phyloP scores from a whole-genome alignment of 1,140 invertebrate genomes.

The Arion vulgaris region DNA sequence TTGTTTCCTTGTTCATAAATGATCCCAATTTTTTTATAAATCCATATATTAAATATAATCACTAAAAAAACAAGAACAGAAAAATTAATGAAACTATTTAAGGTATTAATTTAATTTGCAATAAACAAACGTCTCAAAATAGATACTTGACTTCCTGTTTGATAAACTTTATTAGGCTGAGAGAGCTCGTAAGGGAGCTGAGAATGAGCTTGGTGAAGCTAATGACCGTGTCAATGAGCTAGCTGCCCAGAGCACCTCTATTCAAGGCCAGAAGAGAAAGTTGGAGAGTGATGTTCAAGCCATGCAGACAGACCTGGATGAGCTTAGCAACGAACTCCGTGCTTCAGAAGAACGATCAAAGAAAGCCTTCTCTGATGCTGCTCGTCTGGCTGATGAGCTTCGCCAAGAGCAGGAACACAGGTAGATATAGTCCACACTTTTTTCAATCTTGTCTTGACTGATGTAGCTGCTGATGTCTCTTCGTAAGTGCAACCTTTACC shows the following conservation, averaged over 20 bases:
- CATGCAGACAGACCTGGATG: conserved; percentile 80
- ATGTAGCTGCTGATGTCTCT: no score
- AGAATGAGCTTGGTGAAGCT: conserved; percentile 95
- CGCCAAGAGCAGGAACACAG: conserved; percentile 98
- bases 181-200: conserved; percentile 94
- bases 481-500: no score
- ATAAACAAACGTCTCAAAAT: no score
- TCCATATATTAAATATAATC: no score
- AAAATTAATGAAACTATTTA: no score
- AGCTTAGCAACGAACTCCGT: conserved; percentile 69
- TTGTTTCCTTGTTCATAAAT: no score
- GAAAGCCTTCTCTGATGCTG: conserved; percentile 97
- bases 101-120: no score
- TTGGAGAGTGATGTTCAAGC: conserved; percentile 96
- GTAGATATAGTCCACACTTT: neutral
- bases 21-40: no score
- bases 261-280: conserved; percentile 97
- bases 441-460: no score
- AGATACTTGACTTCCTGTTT: no score
- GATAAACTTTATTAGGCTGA: conserved; percentile 83
- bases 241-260: conserved; percentile 90
- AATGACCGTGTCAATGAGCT: conserved; percentile 98
- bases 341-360: conserved; percentile 68
- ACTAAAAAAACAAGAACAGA: no score
- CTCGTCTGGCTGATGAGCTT: conserved; percentile 96